These are phyloP conservation scores for Cataglyphis altisquamis DNA, from an alignment of 2,888 invertebrate genomes.

Conservation along the genomic window DNA sequence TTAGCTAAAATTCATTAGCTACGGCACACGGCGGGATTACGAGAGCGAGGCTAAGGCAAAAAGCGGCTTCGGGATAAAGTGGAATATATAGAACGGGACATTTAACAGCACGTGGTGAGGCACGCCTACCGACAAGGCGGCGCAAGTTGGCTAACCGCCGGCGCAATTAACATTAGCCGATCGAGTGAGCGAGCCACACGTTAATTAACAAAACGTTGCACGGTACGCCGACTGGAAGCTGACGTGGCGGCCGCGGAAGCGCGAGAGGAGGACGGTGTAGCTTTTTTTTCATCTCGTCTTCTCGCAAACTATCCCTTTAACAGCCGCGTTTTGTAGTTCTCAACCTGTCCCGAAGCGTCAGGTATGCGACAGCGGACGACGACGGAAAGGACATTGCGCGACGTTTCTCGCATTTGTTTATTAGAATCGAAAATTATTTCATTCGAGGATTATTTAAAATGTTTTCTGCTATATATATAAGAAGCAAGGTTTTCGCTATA, in stretches of 20 bases:
- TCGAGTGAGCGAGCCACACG: conserved; percentile 76
- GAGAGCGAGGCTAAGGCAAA: conserved; percentile 52
- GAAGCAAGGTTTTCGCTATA: background rate
- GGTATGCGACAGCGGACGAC: conserved; percentile 71
- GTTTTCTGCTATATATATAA: background rate
- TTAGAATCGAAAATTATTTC: conserved; percentile 60
- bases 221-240: conserved; percentile 54
- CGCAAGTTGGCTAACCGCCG: conserved; percentile 73
- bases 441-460: conserved; percentile 34
- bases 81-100: conserved; percentile 61
- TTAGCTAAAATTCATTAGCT: conserved; percentile 65
- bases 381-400: conserved; percentile 60
- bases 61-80: conserved; percentile 54
- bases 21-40: conserved; percentile 51
- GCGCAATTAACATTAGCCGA: conserved; percentile 81
- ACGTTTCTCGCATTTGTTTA: conserved; percentile 70
- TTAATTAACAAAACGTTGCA: conserved; percentile 82
- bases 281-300: conserved; percentile 72
- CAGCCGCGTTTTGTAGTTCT: conserved; percentile 72
- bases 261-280: conserved; percentile 72
- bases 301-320: conserved; percentile 65
- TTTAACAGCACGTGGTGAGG: conserved; percentile 72
- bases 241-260: conserved; percentile 56
- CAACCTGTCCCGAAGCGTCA: conserved; percentile 72
- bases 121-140: conserved; percentile 70